A percentile compares a stretch with the other conserved stretches of the same genome.
Conservation (phyloP, 2,888 invertebrate genomes). For the Ochropleura plecta region DNA sequence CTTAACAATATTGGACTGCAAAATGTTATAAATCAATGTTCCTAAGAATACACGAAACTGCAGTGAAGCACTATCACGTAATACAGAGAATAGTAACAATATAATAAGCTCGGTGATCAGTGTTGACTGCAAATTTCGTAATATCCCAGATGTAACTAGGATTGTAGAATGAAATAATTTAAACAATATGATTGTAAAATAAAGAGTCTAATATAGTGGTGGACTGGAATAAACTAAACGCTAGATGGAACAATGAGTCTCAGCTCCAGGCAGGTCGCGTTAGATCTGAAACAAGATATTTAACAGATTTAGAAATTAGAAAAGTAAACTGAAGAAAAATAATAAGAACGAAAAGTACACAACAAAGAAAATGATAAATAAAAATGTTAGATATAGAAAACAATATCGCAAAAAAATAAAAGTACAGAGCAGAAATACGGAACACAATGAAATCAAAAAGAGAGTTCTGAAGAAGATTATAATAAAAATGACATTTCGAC, state of each 20-base stretch:
- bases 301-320: slow-evolving; percentile 37
- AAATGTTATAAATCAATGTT: slow-evolving; percentile 74
- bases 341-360: slow-evolving; percentile 1
- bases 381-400: not conserved
- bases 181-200: slow-evolving; percentile 76
- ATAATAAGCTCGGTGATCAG: slow-evolving; percentile 74
- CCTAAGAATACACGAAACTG: slow-evolving; percentile 78
- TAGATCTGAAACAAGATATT: slow-evolving; percentile 84
- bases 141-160: slow-evolving; percentile 71
- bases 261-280: slow-evolving; percentile 77
- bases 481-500: slow-evolving; percentile 29
- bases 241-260: slow-evolving; percentile 63
- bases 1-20: slow-evolving; percentile 66
- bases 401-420: not conserved
- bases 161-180: slow-evolving; percentile 48
- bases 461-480: slow-evolving; percentile 32
- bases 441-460: slow-evolving; percentile 21
- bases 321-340: slow-evolving; percentile 4
- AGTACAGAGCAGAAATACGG: not conserved
- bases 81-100: slow-evolving; percentile 52
- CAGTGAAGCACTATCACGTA: slow-evolving; percentile 82
- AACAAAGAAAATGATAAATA: not conserved
- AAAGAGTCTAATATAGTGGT: slow-evolving; percentile 72
- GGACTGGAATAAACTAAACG: slow-evolving; percentile 69
- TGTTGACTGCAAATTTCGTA: slow-evolving; percentile 79